Evolutionary conservation across 1,140 invertebrate species (phyloP).

Genomic region (Hyphantria cunea): DNA sequence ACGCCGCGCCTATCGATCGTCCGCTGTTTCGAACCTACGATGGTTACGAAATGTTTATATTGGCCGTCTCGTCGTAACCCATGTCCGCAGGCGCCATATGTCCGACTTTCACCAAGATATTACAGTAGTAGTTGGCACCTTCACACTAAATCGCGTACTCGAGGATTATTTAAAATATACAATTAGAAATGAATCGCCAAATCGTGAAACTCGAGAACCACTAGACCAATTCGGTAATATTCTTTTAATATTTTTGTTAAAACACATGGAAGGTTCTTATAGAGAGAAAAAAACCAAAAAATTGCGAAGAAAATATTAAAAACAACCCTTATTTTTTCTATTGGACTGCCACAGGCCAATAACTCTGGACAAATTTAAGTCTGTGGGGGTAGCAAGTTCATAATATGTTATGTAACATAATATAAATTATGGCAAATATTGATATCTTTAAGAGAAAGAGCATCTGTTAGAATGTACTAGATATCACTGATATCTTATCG

Average conservation of each 20-base stretch:
- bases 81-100: constrained; percentile 48
- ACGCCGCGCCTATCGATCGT: constrained; percentile 47
- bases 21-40: constrained; percentile 40
- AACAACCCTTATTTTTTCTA: too few relatives aligned
- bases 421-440: constrained; percentile 6
- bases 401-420: constrained; percentile 34
- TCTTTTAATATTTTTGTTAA: too few relatives aligned
- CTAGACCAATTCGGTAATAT: too few relatives aligned
- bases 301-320: too few relatives aligned
- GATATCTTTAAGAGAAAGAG: constrained; percentile 8
- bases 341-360: too few relatives aligned
- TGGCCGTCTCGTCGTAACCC: constrained; percentile 43
- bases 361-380: too few relatives aligned
- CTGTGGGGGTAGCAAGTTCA: too few relatives aligned
- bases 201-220: too few relatives aligned
- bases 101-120: constrained; percentile 69
- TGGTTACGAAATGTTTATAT: constrained; percentile 69
- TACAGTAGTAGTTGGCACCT: constrained; percentile 33
- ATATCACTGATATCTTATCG: constrained; percentile 35
- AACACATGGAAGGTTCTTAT: too few relatives aligned
- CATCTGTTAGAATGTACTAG: constrained; percentile 21
- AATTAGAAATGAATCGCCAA: too few relatives aligned
- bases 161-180: constrained; percentile 43
- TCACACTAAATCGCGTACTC: constrained; percentile 55
- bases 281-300: too few relatives aligned